A percentile compares a stretch with the other conserved stretches of the same genome.
These are phyloP conservation scores for Nasonia giraulti DNA, from an alignment of 1,140 invertebrate genomes.

Conservation along the genomic window DNA sequence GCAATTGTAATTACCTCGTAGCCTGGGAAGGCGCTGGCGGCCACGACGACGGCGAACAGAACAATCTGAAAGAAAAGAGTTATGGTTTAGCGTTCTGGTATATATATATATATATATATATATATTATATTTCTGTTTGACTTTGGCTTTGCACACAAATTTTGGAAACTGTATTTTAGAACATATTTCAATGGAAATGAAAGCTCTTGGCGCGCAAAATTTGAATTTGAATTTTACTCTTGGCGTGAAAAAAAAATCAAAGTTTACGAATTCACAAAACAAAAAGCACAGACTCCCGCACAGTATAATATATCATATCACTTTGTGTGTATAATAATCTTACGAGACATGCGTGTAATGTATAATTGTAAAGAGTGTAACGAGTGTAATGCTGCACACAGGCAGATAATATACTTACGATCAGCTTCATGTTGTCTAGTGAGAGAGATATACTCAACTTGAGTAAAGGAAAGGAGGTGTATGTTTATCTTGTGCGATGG, in stretches of 20 bases:
- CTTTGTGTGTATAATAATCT: not conserved
- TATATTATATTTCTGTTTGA: no score
- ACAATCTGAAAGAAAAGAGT: slow-evolving; percentile 63
- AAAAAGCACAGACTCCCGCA: not conserved
- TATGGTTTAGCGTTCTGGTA: not conserved
- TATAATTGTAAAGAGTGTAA: no score
- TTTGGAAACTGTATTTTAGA: not conserved
- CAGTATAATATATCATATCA: not conserved
- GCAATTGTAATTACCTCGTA: slow-evolving; percentile 50
- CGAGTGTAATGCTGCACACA: no score
- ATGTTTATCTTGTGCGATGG: slow-evolving; percentile 67
- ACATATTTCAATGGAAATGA: not conserved
- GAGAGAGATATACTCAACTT: not conserved
- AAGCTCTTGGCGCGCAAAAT: not conserved
- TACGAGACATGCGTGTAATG: no score
- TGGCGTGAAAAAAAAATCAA: not conserved
- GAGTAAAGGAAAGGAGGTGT: not conserved
- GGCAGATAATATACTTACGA: slow-evolving; percentile 66
- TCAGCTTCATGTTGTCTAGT: slow-evolving; percentile 70
- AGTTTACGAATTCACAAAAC: not conserved
- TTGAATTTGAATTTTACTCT: not conserved
- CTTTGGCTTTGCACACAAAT: no score
- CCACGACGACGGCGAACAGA: slow-evolving; percentile 68
- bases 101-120: no score
- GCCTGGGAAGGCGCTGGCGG: slow-evolving; percentile 51